These are phyloP conservation scores for Scopus umbretta DNA, from an alignment of 2,113 vertebrate species.

Conservation along the genomic window DNA sequence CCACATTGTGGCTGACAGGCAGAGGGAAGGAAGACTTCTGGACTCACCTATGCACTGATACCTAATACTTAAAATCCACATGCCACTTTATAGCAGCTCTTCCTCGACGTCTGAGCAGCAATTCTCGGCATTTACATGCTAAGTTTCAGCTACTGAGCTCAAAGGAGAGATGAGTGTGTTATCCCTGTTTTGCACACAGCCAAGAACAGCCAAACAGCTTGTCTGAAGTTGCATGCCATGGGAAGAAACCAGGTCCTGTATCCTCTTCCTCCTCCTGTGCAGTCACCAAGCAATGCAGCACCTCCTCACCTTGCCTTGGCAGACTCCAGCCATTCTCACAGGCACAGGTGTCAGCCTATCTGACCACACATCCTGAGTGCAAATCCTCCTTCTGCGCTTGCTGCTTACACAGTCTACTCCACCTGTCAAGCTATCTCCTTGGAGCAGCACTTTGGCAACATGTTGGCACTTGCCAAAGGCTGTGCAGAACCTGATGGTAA, in stretches of 20 bases:
- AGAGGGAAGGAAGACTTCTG: background rate
- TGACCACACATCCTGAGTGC: accelerated
- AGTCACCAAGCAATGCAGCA: background rate
- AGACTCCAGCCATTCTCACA: background rate
- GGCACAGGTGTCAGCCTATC: background rate
- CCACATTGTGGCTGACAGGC: background rate
- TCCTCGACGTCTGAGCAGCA: background rate
- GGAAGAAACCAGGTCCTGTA: background rate
- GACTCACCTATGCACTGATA: background rate
- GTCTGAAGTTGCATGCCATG: background rate
- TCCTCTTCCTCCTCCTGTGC: background rate
- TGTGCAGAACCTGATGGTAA: background rate
- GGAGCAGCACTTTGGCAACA: background rate
- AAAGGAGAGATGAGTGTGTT: background rate
- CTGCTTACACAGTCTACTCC: background rate
- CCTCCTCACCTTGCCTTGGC: background rate
- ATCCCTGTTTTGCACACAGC: background rate
- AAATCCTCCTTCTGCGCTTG: background rate
- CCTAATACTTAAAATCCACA: background rate
- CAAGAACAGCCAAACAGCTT: background rate
- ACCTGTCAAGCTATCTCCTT: background rate
- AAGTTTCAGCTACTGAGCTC: background rate
- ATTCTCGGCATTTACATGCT: background rate
- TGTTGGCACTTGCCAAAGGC: background rate
- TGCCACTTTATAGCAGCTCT: background rate